These are phyloP conservation scores for Tympanoctomys barrerae DNA, from an alignment of 2,797 vertebrate genomes.

Conservation along the genomic window DNA sequence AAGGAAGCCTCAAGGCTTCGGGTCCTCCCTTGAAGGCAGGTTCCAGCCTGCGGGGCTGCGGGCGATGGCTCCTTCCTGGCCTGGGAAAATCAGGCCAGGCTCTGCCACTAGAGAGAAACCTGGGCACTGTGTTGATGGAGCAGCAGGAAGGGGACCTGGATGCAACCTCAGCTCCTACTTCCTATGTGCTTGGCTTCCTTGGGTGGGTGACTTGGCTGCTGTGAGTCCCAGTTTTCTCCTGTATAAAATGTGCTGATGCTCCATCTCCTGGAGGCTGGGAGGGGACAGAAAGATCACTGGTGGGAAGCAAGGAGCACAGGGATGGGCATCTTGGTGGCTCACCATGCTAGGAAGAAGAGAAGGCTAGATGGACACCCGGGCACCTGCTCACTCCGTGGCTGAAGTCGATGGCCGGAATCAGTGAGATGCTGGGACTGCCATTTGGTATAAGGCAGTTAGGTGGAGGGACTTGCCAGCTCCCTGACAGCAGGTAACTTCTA, in stretches of 20 bases:
- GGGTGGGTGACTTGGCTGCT: not conserved
- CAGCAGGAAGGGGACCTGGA: too few relatives aligned
- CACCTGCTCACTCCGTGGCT: not conserved
- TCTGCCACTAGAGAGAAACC: not conserved
- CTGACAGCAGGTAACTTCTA: not conserved
- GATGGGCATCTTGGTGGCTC: too few relatives aligned
- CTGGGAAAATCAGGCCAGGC: not conserved
- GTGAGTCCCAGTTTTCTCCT: not conserved
- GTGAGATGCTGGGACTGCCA: not conserved
- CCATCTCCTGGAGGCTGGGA: not conserved
- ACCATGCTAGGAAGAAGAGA: not conserved
- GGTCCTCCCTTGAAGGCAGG: constrained; percentile 66
- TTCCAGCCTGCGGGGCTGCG: constrained; percentile 39
- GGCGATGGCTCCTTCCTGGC: not conserved
- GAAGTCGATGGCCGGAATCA: not conserved
- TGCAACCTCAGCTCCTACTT: not conserved
- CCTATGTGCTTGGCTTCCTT: not conserved
- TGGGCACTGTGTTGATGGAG: too few relatives aligned
- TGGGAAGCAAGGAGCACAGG: not conserved
- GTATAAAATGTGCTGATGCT: not conserved
- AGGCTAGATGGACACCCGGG: rapidly evolving
- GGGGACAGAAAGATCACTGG: too few relatives aligned
- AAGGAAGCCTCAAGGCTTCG: constrained; percentile 63
- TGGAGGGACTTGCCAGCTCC: not conserved
- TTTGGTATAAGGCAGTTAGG: not conserved